Evolutionary conservation across 2,888 invertebrate genomes (phyloP).

Genomic region (Hyalella azteca): DNA sequence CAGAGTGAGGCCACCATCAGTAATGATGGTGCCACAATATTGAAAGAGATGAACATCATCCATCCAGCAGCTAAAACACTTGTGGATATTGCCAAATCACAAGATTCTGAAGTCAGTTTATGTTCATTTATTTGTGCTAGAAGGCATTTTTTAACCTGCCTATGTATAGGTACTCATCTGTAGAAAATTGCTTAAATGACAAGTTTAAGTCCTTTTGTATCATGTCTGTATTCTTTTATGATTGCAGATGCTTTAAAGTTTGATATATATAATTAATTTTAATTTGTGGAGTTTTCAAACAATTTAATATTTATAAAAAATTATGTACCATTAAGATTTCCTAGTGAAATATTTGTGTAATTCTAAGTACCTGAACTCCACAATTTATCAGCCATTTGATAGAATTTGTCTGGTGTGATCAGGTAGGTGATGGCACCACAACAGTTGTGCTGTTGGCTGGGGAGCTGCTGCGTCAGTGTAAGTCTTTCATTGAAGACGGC

Average conservation of each 20-base stretch:
- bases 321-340: no score
- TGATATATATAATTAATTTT: no score
- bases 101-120: conserved; percentile 86
- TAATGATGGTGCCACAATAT: conserved; percentile 98
- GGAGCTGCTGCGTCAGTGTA: conserved; percentile 92
- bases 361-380: no score
- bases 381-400: no score
- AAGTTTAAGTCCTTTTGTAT: no score
- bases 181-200: no score
- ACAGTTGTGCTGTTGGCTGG: conserved; percentile 95
- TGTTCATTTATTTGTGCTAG: not conserved
- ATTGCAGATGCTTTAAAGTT: no score
- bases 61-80: conserved; percentile 98
- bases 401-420: conserved; percentile 43
- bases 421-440: conserved; percentile 99
- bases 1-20: conserved; percentile 92
- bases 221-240: no score
- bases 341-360: no score
- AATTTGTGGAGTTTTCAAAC: no score
- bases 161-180: no score
- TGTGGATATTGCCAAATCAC: conserved; percentile 98
- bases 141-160: not conserved
- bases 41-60: conserved; percentile 96
- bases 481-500: conserved; percentile 95
- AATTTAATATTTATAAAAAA: no score